Conservation (phyloP, 2,113 vertebrate species). For the Ondatra zibethicus region DNA sequence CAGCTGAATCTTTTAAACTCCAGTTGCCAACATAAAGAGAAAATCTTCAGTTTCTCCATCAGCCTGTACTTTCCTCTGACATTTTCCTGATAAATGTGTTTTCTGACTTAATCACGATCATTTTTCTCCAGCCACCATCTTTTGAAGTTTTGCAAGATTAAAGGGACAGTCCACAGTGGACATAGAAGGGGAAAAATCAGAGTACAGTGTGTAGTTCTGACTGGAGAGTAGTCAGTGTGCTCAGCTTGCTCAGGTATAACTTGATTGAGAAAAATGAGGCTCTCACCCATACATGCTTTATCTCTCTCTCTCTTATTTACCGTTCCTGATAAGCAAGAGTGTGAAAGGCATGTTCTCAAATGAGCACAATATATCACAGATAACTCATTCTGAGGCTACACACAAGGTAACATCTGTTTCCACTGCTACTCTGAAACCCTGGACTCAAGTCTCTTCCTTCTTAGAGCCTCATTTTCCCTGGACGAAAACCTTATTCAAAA, state of each 20-base stretch:
- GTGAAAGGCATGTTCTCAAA: conserved; percentile 63
- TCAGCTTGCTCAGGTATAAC: conserved; percentile 36
- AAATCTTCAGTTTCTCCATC: background rate
- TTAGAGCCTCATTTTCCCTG: background rate
- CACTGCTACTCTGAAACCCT: background rate
- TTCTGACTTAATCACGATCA: conserved; percentile 33
- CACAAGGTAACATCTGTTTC: background rate
- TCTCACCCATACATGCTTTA: conserved; percentile 62
- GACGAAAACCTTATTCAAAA: conserved; percentile 38
- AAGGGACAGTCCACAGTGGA: background rate
- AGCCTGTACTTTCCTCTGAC: background rate
- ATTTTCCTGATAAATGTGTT: conserved; percentile 26
- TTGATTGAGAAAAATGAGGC: conserved; percentile 76
- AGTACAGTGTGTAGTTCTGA: background rate
- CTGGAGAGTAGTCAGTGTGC: conserved; percentile 25
- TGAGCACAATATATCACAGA: conserved; percentile 25
- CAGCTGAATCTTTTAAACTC: conserved; percentile 42
- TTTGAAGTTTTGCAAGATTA: conserved; percentile 37
- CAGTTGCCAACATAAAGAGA: conserved; percentile 26
- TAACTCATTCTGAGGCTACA: background rate
- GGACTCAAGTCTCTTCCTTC: background rate
- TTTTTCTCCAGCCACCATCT: conserved; percentile 24
- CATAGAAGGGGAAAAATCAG: background rate
- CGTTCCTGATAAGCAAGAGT: conserved; percentile 56
- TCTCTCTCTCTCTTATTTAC: conserved; percentile 74